Evolutionary conservation across 2,113 vertebrate genomes (phyloP), one percentile per base, ranked within the genome.

Genomic region (Rhabdomys dilectus): DNA sequence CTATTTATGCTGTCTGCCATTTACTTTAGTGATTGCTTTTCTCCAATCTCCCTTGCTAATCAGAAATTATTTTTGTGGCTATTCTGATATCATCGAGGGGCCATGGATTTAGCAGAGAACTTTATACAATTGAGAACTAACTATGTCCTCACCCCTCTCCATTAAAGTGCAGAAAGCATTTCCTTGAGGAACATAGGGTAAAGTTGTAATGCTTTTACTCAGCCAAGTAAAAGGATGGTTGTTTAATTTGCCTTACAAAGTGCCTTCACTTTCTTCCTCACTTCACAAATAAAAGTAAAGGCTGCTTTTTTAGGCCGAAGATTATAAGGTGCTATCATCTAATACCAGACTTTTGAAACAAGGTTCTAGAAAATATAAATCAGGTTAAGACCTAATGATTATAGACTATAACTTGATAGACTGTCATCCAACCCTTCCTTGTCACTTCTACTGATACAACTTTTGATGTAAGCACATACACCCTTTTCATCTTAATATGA

Each of bases 21-120:
- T 93, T 96, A 89, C 87, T 96, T 96, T 91, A 92, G 90, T 95
- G 70, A 81, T 88, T 95, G 26, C 9, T 96, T 86, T 78, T 70
- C 58, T 75, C 53, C 42, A 92, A 39, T 6, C 48, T 87, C 62
- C 68, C 36, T 70, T 93, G 78, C 77, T 86, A 91, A 95, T 84
- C 58, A 77, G 80, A 94, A 96, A 76, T 64, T 68, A 39, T 78
- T 80, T 89, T 95, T 91, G 56, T 93, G 78, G 39, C 36, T 80
- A 87, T 19, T 42, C 19, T 85, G 91, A 87, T 78, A 91, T 77
- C 91, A 62, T 17, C 51, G 56, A 91, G 42, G n/a, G 12, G 94
- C 17, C 53, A 87, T 75, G 22, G 56, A 84, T 75, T 89, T 93
- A 56, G 39, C 53, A 70, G n/a, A 77, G 29, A 90, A 60, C 48